phyloP scores from a whole-genome alignment of 2,797 vertebrate species.

The Falco rusticolus region DNA sequence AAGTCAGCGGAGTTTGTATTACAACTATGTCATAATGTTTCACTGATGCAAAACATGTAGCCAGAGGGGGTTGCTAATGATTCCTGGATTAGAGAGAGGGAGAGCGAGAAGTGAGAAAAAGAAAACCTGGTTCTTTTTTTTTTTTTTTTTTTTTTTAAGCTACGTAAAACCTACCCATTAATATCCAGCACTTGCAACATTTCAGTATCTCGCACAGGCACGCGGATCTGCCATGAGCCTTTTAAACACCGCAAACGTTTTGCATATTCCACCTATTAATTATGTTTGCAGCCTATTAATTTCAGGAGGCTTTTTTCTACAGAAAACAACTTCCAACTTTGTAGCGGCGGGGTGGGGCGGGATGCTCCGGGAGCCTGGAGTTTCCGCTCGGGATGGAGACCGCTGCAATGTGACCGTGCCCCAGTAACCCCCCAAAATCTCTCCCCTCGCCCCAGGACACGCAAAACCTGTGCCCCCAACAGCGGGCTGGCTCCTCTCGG shows the following conservation, averaged over 20 bases:
- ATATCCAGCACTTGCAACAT: constrained; percentile 64
- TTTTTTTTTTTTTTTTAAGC: background rate
- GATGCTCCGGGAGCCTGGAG: background rate
- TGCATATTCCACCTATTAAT: constrained; percentile 69
- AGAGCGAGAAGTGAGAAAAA: constrained; percentile 49
- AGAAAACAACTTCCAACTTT: constrained; percentile 56
- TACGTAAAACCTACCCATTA: constrained; percentile 60
- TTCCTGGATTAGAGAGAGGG: constrained; percentile 78
- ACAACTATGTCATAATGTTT: constrained; percentile 85
- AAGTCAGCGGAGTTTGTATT: constrained; percentile 83
- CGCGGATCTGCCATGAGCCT: constrained; percentile 46
- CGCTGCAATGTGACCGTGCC: background rate
- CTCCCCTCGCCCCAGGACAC: background rate
- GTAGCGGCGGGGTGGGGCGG: background rate
- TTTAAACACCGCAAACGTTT: constrained; percentile 62
- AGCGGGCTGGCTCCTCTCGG: background rate
- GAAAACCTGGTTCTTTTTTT: constrained; percentile 31
- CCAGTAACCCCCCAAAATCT: background rate
- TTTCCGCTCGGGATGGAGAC: background rate
- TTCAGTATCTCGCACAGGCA: constrained; percentile 44
- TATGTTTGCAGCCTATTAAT: constrained; percentile 63
- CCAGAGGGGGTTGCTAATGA: constrained; percentile 88
- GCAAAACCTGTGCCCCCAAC: background rate
- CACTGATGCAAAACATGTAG: constrained; percentile 87
- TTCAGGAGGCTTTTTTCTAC: constrained; percentile 54